Conservation (phyloP, 2,113 vertebrate species). For the Forbesichthys agassizii region DNA sequence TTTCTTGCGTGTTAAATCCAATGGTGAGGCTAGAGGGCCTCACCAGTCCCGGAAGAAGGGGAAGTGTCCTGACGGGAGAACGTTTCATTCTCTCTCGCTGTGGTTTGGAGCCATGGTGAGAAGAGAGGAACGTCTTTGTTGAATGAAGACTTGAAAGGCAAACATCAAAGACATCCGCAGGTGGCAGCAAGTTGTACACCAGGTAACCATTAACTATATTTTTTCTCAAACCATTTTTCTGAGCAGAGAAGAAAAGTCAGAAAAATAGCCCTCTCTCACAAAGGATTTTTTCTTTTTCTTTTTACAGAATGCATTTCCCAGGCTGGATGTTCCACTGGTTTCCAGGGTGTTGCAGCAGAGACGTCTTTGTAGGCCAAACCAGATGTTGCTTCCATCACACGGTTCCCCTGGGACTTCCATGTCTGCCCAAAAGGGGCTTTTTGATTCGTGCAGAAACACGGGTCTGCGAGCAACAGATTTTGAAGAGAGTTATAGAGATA, state of each 20-base stretch:
- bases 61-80: not conserved
- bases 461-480: no score
- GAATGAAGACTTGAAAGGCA: not conserved
- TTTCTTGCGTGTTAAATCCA: not conserved
- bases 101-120: not conserved
- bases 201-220: not conserved
- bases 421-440: no score
- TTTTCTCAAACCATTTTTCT: not conserved
- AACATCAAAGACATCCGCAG: slow-evolving; percentile 5
- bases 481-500: no score
- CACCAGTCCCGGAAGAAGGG: not conserved
- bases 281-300: not conserved
- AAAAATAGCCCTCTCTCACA: not conserved
- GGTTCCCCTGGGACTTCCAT: no score
- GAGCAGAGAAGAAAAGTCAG: not conserved
- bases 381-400: no score
- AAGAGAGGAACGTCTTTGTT: not conserved
- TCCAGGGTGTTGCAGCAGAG: not conserved
- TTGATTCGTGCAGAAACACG: no score
- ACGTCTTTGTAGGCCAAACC: not conserved
- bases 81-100: not conserved
- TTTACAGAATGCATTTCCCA: not conserved
- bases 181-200: not conserved
- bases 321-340: not conserved
- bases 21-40: not conserved